Evolutionary conservation across 2,113 vertebrate genomes (phyloP).

Genomic region (Ploceus nigricollis): DNA sequence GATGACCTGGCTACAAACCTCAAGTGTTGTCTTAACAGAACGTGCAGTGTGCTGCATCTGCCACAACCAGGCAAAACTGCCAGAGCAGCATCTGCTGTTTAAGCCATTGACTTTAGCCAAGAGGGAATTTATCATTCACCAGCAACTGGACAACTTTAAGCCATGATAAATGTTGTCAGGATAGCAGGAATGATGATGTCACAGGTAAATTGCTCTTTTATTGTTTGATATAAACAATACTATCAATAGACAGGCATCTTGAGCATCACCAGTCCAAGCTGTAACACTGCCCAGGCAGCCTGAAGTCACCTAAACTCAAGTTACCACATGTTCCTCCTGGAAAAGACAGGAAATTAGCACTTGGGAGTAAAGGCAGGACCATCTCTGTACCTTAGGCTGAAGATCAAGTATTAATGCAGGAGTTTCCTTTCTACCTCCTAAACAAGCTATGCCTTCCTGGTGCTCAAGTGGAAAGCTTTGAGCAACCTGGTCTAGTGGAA

Average conservation of each 20-base stretch:
- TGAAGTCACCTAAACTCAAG: neutral
- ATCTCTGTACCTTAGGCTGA: neutral
- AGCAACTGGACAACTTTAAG: neutral
- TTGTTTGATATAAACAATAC: neutral
- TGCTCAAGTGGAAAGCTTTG: neutral
- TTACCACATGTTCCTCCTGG: neutral
- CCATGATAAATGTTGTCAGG: neutral
- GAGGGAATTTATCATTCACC: neutral
- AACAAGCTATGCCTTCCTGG: neutral
- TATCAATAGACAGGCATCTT: neutral
- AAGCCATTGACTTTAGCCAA: neutral
- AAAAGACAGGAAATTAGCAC: neutral
- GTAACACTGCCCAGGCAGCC: neutral
- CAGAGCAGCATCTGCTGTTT: conserved; percentile 15
- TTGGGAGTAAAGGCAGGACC: neutral
- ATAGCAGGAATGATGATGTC: neutral
- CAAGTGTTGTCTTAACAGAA: neutral
- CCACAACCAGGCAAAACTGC: neutral
- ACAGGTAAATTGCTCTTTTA: neutral
- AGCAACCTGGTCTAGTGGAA: neutral
- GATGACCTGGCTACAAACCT: neutral
- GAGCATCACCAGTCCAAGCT: neutral
- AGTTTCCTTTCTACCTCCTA: neutral
- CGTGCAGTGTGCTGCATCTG: neutral
- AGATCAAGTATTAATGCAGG: neutral